phyloP scores from a whole-genome alignment of 2,888 invertebrate species.

The Clostera curtula region DNA sequence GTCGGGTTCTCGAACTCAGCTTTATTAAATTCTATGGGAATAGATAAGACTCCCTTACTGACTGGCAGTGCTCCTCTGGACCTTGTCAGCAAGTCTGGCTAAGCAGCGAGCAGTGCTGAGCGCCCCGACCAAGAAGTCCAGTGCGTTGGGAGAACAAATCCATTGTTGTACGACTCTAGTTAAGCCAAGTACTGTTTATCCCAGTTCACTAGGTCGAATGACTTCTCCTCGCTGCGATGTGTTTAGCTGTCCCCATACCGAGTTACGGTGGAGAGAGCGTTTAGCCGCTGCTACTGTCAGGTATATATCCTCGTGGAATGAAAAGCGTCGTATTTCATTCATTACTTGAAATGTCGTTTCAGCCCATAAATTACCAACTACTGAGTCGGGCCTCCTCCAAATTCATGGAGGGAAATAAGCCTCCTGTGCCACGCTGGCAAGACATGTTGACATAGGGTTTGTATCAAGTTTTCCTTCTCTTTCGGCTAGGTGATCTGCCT shows the following conservation, averaged over 20 bases:
- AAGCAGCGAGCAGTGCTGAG: slow-evolving; percentile 79
- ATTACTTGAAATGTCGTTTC: too few relatives aligned
- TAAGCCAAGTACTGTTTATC: slow-evolving; percentile 84
- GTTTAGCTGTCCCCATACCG: slow-evolving; percentile 87
- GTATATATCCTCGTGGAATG: slow-evolving; percentile 79
- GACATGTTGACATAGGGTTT: too few relatives aligned
- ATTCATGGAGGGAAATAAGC: too few relatives aligned
- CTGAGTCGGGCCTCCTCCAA: too few relatives aligned
- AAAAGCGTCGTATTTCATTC: neutral
- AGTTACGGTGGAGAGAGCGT: slow-evolving; percentile 75
- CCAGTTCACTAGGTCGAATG: slow-evolving; percentile 79
- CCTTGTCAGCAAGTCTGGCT: slow-evolving; percentile 93
- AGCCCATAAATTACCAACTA: too few relatives aligned
- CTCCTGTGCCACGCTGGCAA: too few relatives aligned
- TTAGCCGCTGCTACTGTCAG: slow-evolving; percentile 84
- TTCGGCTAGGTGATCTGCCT: too few relatives aligned
- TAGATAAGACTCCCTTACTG: slow-evolving; percentile 38
- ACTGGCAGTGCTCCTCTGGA: slow-evolving; percentile 83
- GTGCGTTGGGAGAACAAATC: slow-evolving; percentile 83
- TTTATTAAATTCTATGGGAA: too few relatives aligned
- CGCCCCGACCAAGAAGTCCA: slow-evolving; percentile 60
- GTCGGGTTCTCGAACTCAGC: too few relatives aligned
- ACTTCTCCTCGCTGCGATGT: slow-evolving; percentile 85
- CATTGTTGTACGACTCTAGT: slow-evolving; percentile 92
- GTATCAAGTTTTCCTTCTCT: too few relatives aligned